Conservation (phyloP, 2,113 vertebrate genomes). For the Myanophis thanlyinensis region DNA sequence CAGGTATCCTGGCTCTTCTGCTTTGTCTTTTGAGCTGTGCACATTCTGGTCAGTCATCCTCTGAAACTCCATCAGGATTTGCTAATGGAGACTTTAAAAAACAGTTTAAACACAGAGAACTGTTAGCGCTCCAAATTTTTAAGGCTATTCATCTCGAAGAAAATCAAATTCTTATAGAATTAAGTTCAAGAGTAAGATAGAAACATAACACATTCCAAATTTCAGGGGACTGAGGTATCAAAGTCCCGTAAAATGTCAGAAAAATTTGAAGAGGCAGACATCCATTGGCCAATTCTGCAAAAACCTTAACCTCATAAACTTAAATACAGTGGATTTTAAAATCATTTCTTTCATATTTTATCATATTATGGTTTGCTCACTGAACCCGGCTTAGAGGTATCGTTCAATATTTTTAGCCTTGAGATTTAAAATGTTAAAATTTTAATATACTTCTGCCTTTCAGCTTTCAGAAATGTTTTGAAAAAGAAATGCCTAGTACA, state of each 20-base stretch:
- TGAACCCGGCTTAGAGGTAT: not conserved
- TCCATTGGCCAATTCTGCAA: not conserved
- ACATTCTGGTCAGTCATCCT: slow-evolving; percentile 1
- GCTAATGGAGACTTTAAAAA: not conserved
- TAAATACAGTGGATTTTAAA: not conserved
- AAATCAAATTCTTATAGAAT: not conserved
- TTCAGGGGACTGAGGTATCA: not conserved
- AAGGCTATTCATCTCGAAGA: not conserved
- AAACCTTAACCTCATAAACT: not conserved
- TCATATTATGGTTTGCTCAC: not conserved
- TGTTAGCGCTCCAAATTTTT: not conserved
- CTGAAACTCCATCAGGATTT: not conserved
- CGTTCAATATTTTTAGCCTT: not conserved
- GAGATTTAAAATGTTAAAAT: not conserved
- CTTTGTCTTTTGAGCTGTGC: not conserved
- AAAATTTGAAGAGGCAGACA: not conserved
- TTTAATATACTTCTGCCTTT: slow-evolving; percentile 36
- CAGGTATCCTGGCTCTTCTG: slow-evolving; percentile 53
- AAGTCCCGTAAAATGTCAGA: not conserved
- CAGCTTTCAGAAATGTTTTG: slow-evolving; percentile 91
- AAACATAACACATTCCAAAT: not conserved
- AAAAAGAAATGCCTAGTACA: slow-evolving; percentile 92
- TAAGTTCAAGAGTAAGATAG: not conserved
- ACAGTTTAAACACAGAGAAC: not conserved
- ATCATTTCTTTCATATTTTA: not conserved